Evolutionary conservation across 2,888 invertebrate genomes (phyloP).

Genomic region (Cotesia congregata): DNA sequence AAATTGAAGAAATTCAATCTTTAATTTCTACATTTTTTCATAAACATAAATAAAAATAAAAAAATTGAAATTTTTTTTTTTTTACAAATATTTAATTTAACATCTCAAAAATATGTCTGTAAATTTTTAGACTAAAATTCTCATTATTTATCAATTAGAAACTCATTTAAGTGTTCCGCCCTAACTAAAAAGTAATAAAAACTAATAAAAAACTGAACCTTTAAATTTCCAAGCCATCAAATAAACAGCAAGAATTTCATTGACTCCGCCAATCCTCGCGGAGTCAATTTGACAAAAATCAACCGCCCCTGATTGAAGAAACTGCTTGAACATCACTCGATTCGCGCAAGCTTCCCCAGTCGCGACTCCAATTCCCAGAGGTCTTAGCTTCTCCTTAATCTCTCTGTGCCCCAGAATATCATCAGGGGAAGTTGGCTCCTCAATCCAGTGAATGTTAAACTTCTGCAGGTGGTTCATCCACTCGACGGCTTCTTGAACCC

Average conservation of each 20-base stretch:
- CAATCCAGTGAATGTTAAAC: slow-evolving; percentile 88
- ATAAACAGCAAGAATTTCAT: slow-evolving; percentile 89
- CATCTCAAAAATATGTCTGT: too few species aligned
- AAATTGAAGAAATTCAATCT: too few species aligned
- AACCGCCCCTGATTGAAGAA: slow-evolving; percentile 84
- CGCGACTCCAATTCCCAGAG: slow-evolving; percentile 86
- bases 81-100: too few species aligned
- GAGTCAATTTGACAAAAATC: slow-evolving; percentile 93
- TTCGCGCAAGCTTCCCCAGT: slow-evolving; percentile 95
- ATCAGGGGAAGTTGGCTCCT: slow-evolving; percentile 94
- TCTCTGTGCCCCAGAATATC: slow-evolving; percentile 89
- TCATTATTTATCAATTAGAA: too few species aligned
- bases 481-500: slow-evolving; percentile 85
- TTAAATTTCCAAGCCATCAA: slow-evolving; percentile 89
- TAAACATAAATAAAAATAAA: too few species aligned
- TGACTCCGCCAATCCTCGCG: slow-evolving; percentile 88
- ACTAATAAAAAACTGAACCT: too few species aligned
- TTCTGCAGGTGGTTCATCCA: slow-evolving; percentile 86
- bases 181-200: not conserved
- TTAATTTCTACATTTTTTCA: too few species aligned
- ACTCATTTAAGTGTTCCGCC: not conserved
- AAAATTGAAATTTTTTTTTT: too few species aligned
- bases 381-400: slow-evolving; percentile 74
- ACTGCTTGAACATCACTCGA: slow-evolving; percentile 92
- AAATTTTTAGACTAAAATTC: too few species aligned